Evolutionary conservation across 2,113 vertebrate genomes (phyloP).

Genomic region (Tragelaphus strepsiceros): DNA sequence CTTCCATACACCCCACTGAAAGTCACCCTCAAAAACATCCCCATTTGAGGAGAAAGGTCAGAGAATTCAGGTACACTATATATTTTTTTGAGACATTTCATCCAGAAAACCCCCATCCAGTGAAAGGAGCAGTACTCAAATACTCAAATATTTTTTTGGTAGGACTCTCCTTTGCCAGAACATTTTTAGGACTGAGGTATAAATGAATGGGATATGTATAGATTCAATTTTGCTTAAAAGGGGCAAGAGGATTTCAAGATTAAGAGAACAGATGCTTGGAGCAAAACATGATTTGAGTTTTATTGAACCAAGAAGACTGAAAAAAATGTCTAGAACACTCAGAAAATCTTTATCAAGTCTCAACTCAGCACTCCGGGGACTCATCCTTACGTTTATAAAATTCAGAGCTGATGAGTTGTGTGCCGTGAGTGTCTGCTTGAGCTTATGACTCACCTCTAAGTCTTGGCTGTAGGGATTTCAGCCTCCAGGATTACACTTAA

Average conservation of each 20-base stretch:
- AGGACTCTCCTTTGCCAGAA: not conserved
- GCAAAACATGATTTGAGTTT: conserved; percentile 70
- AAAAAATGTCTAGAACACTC: conserved; percentile 47
- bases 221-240: conserved; percentile 63
- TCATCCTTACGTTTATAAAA: conserved; percentile 15
- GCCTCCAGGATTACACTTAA: not conserved
- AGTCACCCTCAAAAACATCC: not conserved
- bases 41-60: not conserved
- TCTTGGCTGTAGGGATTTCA: not conserved
- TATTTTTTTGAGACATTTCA: not conserved
- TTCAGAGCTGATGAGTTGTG: conserved; percentile 28
- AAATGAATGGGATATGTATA: conserved; percentile 68
- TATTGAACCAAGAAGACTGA: conserved; percentile 61
- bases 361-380: conserved; percentile 7
- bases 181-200: conserved; percentile 43
- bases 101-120: not conserved
- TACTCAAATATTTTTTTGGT: not conserved
- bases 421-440: not conserved
- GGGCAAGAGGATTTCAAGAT: conserved; percentile 58
- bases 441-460: not conserved
- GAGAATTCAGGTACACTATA: not conserved
- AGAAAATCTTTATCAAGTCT: conserved; percentile 66
- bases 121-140: not conserved
- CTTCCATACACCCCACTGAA: not conserved
- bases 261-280: conserved; percentile 65